Conservation (phyloP, 1,140 invertebrate genomes). For the Aphelinus certus region DNA sequence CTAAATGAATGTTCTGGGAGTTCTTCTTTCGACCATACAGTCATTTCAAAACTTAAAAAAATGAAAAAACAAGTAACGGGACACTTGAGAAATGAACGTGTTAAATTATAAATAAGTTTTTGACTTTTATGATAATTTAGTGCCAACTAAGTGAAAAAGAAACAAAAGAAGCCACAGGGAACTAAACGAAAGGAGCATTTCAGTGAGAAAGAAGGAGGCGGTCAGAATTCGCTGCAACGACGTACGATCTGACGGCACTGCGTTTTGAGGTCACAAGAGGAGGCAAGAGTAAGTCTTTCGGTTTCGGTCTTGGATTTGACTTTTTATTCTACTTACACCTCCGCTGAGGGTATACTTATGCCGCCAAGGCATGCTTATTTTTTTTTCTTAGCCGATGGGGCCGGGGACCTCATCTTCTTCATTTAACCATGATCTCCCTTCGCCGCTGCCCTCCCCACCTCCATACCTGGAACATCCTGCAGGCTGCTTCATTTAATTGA, state of each 20-base stretch:
- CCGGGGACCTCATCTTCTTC: conserved; percentile 49
- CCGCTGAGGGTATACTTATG: conserved; percentile 57
- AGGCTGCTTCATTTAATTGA: conserved; percentile 59
- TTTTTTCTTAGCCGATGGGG: conserved; percentile 50
- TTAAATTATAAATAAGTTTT: conserved; percentile 24
- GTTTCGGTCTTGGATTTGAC: conserved; percentile 45
- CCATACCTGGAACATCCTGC: conserved; percentile 40
- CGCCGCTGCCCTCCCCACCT: conserved; percentile 6
- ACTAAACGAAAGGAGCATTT: no score
- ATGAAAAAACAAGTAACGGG: conserved; percentile 25
- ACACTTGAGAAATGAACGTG: conserved; percentile 16
- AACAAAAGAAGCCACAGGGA: conserved; percentile 26
- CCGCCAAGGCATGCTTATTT: conserved; percentile 47
- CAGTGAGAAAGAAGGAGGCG: not conserved
- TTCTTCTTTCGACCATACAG: no score
- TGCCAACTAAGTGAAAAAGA: conserved; percentile 38
- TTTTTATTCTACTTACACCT: conserved; percentile 56
- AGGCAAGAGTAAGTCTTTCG: conserved; percentile 39
- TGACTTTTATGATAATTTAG: conserved; percentile 33
- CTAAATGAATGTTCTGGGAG: no score
- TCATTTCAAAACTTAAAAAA: no score
- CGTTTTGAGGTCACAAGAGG: conserved; percentile 43
- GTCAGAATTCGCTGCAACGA: conserved; percentile 22
- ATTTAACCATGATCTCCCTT: conserved; percentile 51
- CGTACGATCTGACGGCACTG: conserved; percentile 56